These are phyloP conservation scores for Musca domestica DNA, from an alignment of 1,140 invertebrate species.

Conservation along the genomic window DNA sequence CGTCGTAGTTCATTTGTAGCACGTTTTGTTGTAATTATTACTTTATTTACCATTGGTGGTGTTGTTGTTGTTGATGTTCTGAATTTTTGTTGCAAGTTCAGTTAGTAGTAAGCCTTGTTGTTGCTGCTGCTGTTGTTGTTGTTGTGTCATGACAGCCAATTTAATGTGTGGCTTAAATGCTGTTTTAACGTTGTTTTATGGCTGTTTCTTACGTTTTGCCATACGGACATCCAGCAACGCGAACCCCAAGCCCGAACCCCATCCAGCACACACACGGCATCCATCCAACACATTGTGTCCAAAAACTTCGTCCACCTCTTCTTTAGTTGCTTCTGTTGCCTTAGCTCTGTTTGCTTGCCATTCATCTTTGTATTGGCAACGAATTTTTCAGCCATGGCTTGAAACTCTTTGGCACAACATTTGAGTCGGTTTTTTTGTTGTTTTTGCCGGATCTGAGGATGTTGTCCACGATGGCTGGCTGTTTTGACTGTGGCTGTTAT, in stretches of 20 bases:
- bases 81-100: too few relatives aligned
- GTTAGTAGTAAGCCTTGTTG: too few relatives aligned
- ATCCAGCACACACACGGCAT: too few relatives aligned
- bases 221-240: too few relatives aligned
- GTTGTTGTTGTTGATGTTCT: too few relatives aligned
- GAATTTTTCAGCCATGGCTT: too few relatives aligned
- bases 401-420: neutral
- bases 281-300: too few relatives aligned
- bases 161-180: slow-evolving; percentile 15
- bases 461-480: neutral
- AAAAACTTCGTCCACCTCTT: neutral
- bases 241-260: too few relatives aligned
- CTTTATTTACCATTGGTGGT: too few relatives aligned
- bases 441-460: neutral
- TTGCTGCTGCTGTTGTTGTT: slow-evolving; percentile 17
- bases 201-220: too few relatives aligned
- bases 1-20: slow-evolving; percentile 13
- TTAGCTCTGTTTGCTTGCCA: neutral
- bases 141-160: slow-evolving; percentile 7
- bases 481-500: neutral
- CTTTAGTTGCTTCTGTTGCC: slow-evolving; percentile 2
- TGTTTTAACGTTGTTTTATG: slow-evolving; percentile 20
- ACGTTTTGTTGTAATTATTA: slow-evolving; percentile 16
- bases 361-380: neutral
- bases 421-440: slow-evolving; percentile 2